Percentiles rank a stretch among this genome's conserved stretches.
These are phyloP conservation scores for Adela reaumurella DNA, from an alignment of 2,888 invertebrate genomes.

Conservation along the genomic window DNA sequence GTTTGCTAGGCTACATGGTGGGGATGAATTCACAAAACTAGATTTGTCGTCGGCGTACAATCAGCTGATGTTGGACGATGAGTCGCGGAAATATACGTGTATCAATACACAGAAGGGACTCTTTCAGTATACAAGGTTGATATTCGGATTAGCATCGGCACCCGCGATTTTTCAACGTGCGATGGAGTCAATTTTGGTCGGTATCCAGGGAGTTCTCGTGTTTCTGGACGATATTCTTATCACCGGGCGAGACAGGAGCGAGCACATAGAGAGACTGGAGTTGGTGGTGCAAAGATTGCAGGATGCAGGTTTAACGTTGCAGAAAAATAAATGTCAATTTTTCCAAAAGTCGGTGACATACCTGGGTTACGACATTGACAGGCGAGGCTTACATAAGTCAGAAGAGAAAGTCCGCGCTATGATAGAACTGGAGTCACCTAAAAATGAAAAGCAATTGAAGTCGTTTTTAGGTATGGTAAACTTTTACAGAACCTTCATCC, in stretches of 20 bases:
- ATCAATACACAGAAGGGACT: conserved; percentile 2
- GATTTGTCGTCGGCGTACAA: conserved; percentile 13
- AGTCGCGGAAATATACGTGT: background rate
- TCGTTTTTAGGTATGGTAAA: conserved; percentile 15
- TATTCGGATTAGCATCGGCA: conserved; percentile 2
- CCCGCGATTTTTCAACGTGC: conserved; percentile 4
- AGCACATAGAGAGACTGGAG: conserved; percentile 7
- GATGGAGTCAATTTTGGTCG: background rate
- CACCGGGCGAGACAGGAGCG: background rate
- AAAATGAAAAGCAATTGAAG: conserved; percentile 11
- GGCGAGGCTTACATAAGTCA: conserved; percentile 10
- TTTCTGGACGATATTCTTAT: conserved; percentile 4
- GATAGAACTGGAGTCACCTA: conserved; percentile 8
- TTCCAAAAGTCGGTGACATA: conserved; percentile 10
- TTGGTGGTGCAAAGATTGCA: conserved; percentile 9
- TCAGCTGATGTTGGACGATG: background rate
- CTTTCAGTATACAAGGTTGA: conserved; percentile 2
- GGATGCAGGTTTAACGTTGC: conserved; percentile 7
- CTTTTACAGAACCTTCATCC: conserved; percentile 13
- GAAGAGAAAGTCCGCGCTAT: conserved; percentile 12
- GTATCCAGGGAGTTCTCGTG: background rate
- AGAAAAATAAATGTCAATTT: conserved; percentile 6
- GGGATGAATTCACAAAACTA: conserved; percentile 14
- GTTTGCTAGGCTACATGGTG: conserved; percentile 13
- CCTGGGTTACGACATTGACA: conserved; percentile 11